Evolutionary conservation across 2,113 vertebrate species (phyloP), one percentile per base, ranked within the genome.

Genomic region (Atlantisia rogersi): DNA sequence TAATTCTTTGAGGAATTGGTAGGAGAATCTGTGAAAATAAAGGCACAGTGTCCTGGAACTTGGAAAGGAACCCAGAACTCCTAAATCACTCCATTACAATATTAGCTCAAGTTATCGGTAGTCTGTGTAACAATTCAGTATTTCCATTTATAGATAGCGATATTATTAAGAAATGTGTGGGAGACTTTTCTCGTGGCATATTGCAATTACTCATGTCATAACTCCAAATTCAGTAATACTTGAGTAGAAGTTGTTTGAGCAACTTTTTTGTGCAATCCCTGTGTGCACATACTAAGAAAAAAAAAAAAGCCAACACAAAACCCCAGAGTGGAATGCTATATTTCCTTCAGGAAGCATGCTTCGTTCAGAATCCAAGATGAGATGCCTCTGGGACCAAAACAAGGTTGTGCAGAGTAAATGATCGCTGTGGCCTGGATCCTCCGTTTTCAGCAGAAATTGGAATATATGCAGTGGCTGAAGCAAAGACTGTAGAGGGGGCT

Each of bases 401-500:
- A 52, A 67, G 6, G 29, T 37, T 53, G 8, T 26, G 8, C 4
- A n/a, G 24, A 37, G 52, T 7, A 77, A 17, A 37, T 0, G 0
- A 9, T 40, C 58, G 6, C 19, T 70, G 39, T 31, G 25, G 39
- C 55, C 48, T 56, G 42, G 8, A 79, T 71, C 2, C 4, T 9
- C 5, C 32, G 28, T 58, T 74, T 78, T 48, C 25, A 46, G 8
- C 24, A 88, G 53, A 68, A 88, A 55, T 26, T 56, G 22, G 18
- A 52, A 32, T 62, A 68, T 6, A 10, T 42, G 28, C 15, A 55
- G 16, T 55, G 14, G 1, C 25, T 17, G 37, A 89, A 77, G 14
- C 3, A 83, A 74, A 65, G 26, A 25, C 2, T 6, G 8, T 24
- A 52, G 10, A 3, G 1, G 6, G 7, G 7, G 2, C 0, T 0